Base-by-base conservation (phyloP, 1,140 invertebrate species). In the Eulimnadia texana region DNA sequence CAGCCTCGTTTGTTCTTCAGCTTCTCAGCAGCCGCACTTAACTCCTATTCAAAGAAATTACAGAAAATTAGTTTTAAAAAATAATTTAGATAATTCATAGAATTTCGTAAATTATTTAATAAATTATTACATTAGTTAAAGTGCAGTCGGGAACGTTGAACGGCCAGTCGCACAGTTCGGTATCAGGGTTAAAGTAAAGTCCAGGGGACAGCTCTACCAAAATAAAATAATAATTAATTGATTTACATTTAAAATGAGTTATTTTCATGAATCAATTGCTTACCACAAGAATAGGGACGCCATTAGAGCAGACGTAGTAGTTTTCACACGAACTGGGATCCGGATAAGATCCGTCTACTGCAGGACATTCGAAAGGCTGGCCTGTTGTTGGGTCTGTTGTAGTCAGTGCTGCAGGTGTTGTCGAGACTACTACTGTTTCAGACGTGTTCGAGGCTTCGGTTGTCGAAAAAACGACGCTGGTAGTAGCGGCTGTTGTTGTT, bases 141-240 rank as follows among this genome's bases (percentile, higher is more conserved):
- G n/a, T n/a, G n/a, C n/a, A n/a, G n/a, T n/a, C n/a, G n/a, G 57
- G 28, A 59, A 59, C 57, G 20, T 59, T 59, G 11, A 47, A 13
- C 16, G 28, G 57, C 11, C 28, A 59, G 57, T 59, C 57, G 28
- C 57, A 59, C n/a, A 33, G 19, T 42, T 27, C 19, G n/a, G 28
- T 53, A 11, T 22, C 20, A 23, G 57, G 27, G 20, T 59, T 59
- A 9, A 59, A 59, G 29, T 59, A 59, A 9, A 59, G 28, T 9
- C 57, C 57, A 11, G 16, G n/a, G 9, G 25, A 6, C n/a, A 28
- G 50, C 22, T 3, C 19, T 42, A 20, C n/a, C 16, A 51, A n/a
- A n/a, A 51, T 20, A 51, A 51, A 16, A 9, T 16, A 22, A 9
- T 6, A 51, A 20, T 22, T 20, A 51, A 20, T 13, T 20, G 3